These are phyloP conservation scores for Adelges cooleyi DNA, from an alignment of 1,140 invertebrate species.

Conservation along the genomic window DNA sequence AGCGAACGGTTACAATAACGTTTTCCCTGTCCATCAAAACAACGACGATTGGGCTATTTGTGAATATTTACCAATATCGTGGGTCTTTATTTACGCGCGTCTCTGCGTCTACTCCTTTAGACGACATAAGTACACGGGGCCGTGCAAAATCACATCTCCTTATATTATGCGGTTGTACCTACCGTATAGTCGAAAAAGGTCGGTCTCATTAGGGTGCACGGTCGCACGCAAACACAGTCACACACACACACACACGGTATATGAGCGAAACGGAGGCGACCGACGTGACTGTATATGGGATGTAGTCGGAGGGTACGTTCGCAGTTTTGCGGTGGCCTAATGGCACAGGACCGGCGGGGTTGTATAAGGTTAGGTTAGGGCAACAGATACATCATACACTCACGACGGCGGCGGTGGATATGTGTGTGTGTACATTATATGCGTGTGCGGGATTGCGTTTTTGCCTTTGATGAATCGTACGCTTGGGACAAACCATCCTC, in stretches of 20 bases:
- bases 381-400: slow-evolving; percentile 24
- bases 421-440: not conserved
- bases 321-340: too few relatives aligned
- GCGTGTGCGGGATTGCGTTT: slow-evolving; percentile 13
- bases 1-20: too few relatives aligned
- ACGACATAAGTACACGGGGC: not conserved
- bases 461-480: slow-evolving; percentile 24
- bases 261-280: not conserved
- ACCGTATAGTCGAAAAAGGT: too few relatives aligned
- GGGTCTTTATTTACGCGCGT: too few relatives aligned
- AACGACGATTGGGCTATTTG: too few relatives aligned
- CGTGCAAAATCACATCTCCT: not conserved
- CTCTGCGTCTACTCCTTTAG: not conserved
- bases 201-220: slow-evolving; percentile 7
- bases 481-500: slow-evolving; percentile 5
- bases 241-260: too few relatives aligned
- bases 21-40: too few relatives aligned
- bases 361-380: not conserved
- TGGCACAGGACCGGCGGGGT: too few relatives aligned
- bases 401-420: not conserved
- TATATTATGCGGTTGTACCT: too few relatives aligned
- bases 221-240: not conserved
- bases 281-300: too few relatives aligned
- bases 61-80: too few relatives aligned
- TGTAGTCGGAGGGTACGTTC: too few relatives aligned